Percentiles rank a stretch among this genome's conserved stretches.
phyloP scores from a whole-genome alignment of 2,888 invertebrate genomes.

The Polydrusus cervinus region DNA sequence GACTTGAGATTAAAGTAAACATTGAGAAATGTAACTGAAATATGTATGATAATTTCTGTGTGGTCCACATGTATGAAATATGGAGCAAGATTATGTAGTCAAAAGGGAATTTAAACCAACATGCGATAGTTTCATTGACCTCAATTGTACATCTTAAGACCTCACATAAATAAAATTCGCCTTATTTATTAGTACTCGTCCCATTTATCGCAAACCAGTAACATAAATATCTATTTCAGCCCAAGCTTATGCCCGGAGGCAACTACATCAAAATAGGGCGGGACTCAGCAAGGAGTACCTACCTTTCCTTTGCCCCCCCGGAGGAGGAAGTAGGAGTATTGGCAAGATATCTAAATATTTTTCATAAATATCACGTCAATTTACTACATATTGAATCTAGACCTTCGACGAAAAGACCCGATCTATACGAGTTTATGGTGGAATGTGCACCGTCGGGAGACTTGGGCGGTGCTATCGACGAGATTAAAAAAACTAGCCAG shows the following conservation, averaged over 20 bases:
- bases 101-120: no score
- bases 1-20: background rate
- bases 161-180: no score
- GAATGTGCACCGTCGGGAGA: slow-evolving; percentile 90
- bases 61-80: background rate
- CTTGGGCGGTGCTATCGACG: slow-evolving; percentile 83
- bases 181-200: no score
- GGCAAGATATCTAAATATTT: slow-evolving; percentile 90
- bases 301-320: slow-evolving; percentile 90
- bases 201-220: no score
- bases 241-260: slow-evolving; percentile 85
- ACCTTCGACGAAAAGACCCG: slow-evolving; percentile 85
- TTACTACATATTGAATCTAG: slow-evolving; percentile 94
- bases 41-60: background rate
- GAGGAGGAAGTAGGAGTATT: slow-evolving; percentile 90
- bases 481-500: slow-evolving; percentile 80
- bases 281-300: slow-evolving; percentile 85
- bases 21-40: slow-evolving; percentile 8
- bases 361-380: slow-evolving; percentile 87
- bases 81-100: background rate
- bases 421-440: slow-evolving; percentile 94
- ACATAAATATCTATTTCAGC: slow-evolving; percentile 79
- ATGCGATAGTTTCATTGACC: no score
- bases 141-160: no score
- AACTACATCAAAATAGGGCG: slow-evolving; percentile 88